Evolutionary conservation across 1,140 invertebrate species (phyloP), one percentile per base, ranked within the genome.

Genomic region (Pachypeltis micranthus): DNA sequence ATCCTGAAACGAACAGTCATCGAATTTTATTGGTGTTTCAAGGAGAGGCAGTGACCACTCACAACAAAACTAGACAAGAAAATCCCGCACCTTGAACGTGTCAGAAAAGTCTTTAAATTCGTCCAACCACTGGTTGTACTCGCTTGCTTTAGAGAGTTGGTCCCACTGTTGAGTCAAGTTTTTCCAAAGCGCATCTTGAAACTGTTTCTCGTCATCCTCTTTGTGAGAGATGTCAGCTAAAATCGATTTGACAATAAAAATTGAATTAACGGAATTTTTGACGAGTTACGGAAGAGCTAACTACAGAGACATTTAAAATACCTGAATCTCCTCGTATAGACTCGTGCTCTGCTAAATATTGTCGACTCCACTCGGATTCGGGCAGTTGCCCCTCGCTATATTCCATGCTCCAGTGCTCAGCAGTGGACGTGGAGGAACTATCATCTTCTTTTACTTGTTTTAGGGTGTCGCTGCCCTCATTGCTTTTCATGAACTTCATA

Each of bases 401-500:
- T 25, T 57, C 51, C 10, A 56, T 21, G 29, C 61, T 63, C 58
- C 55, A 60, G 34, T 54, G 26, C 16, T 24, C 63, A 55, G 51
- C 62, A n/a, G 25, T 34, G 21, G 55, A 31, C n/a, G 25, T 26
- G 21, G 27, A 23, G 19, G 25, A 55, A 1, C 21, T 54, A 60
- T 59, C 64, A 63, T 70, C 68, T 44, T 61, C 64, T 56, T 68
- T 62, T 4, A 21, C 70, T 55, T 75, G 70, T 66, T 77, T 79
- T 65, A 79, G 74, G 63, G 68, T 77, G 59, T 83, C 79, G 19
- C 80, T 83, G 67, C 86, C 83, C 69, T 83, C 83, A 65, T 90
- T 83, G 75, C 85, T 82, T 69, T 85, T 82, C 81, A 92, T 89
- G 75, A 91, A 92, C 73, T 85, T 86, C 83, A 91, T 88, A 72